Evolutionary conservation across 2,888 invertebrate genomes (phyloP).

Genomic region (Agelastica alni): DNA sequence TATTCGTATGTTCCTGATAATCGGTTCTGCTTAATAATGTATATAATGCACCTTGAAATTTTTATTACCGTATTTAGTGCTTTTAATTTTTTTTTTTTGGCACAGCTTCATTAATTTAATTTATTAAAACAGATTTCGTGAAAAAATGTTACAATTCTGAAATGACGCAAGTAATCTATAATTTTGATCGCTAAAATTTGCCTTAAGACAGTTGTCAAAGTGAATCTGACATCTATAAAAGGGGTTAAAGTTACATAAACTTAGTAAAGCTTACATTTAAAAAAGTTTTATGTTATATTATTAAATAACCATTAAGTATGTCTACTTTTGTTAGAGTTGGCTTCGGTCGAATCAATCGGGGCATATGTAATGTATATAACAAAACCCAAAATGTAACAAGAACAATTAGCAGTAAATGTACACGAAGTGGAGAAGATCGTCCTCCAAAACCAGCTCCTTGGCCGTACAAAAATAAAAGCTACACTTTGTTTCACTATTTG

Average conservation of each 20-base stretch:
- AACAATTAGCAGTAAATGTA: conserved; percentile 62
- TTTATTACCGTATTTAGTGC: no score
- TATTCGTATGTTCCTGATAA: no score
- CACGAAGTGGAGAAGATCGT: conserved; percentile 59
- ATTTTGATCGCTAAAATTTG: no score
- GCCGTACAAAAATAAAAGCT: conserved; percentile 72
- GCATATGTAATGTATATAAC: conserved; percentile 15
- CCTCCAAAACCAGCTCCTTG: conserved; percentile 71
- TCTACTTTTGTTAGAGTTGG: conserved; percentile 40
- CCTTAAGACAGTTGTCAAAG: background rate
- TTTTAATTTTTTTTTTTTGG: no score
- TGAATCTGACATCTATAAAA: background rate
- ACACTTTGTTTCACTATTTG: conserved; percentile 55
- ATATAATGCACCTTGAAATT: no score
- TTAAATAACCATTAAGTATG: conserved; percentile 33
- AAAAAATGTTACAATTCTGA: no score
- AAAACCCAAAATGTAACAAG: conserved; percentile 33
- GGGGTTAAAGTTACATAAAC: background rate
- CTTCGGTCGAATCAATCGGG: conserved; percentile 27
- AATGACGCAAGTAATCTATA: no score
- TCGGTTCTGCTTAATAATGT: no score
- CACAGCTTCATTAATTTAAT: no score
- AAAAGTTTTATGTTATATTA: background rate
- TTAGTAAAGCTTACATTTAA: no score
- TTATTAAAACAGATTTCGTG: no score